Conservation (phyloP, 2,888 invertebrate species). For the Sicus ferrugineus region DNA sequence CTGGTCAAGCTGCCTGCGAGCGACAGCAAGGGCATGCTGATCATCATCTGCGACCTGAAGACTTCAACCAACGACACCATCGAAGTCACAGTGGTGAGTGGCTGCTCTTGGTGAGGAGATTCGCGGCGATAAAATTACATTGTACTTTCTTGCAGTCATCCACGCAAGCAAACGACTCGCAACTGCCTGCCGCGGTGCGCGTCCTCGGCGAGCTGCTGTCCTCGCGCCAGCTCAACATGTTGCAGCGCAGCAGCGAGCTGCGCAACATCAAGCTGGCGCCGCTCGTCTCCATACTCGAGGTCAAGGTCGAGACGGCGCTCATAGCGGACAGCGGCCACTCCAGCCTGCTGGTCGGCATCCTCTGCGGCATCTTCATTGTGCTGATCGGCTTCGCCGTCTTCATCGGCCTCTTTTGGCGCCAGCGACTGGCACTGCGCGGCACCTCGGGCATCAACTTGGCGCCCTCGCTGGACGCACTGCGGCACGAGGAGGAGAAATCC, state of each 20-base stretch:
- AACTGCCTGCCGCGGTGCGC: constrained; percentile 68
- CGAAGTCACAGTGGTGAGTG: constrained; percentile 83
- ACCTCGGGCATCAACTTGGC: constrained; percentile 68
- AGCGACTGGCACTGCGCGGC: constrained; percentile 66
- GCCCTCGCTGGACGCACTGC: constrained; percentile 69
- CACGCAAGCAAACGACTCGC: constrained; percentile 63
- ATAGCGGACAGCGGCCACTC: constrained; percentile 63
- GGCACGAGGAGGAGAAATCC: constrained; percentile 85
- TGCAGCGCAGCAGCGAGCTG: constrained; percentile 55
- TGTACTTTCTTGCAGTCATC: constrained; percentile 64
- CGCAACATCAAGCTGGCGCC: constrained; percentile 71
- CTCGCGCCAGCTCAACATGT: constrained; percentile 65
- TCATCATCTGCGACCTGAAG: constrained; percentile 85
- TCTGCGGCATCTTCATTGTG: constrained; percentile 64
- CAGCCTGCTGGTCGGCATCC: constrained; percentile 64
- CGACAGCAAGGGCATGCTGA: constrained; percentile 69
- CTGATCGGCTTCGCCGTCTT: constrained; percentile 65
- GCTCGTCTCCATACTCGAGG: constrained; percentile 77
- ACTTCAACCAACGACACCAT: constrained; percentile 81
- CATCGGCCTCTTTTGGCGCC: constrained; percentile 68
- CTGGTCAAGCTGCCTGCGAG: constrained; percentile 58
- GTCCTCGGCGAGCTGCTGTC: constrained; percentile 73
- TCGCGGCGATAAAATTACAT: background rate
- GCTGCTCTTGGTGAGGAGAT: no score
- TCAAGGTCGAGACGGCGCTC: constrained; percentile 76